Base-by-base conservation (phyloP, 2,888 invertebrate genomes). In the Oscheius myriophilus region DNA sequence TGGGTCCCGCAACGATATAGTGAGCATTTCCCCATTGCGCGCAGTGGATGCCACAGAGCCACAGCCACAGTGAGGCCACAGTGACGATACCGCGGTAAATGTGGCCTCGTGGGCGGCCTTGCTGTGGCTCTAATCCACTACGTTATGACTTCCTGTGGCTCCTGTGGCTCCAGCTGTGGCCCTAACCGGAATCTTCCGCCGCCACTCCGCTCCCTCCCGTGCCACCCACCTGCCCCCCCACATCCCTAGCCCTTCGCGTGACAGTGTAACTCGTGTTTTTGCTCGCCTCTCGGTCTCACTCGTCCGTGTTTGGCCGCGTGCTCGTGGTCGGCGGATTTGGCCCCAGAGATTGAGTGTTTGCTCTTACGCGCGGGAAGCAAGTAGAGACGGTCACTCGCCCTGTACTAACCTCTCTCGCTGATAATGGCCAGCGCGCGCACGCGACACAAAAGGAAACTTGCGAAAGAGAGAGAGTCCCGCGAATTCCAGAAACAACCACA, bases 301-400 rank as follows among this genome's bases (percentile, higher is more conserved):
- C 49, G n/a, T 21, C 49, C 21, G 49, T 54, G 39, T 54, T 54
- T 54, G 54, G 54, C n/a, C 46, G 46, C 61, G 59, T 59, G 61
- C 61, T 61, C 61, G 49, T 49, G 49, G 49, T 49, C 61, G 61
- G 61, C 61, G 61, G 61, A 61, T 61, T 61, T 61, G 61, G 61
- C 39, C 59, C 46, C 46, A 33, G 33, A 33, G 33, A 33, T 3
- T 61, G 49, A 61, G 61, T 61, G 61, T 61, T 61, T 61, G 61
- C 61, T 46, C 49, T 61, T n/a, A n/a, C n/a, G 61, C 61, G 33
- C 61, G 58, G 39, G 21, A 49, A 46, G 61, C 61, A 61, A 46
- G 61, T 54, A 26, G 58, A 42, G 25, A 42, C 58, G 58, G 46
- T 61, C 61, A 49, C 61, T 46, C 61, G 49, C 33, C 23, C 21